Percentiles rank a stretch among this genome's conserved stretches.
Evolutionary conservation across 2,797 vertebrate species (phyloP).

Genomic region (Amblyraja radiata): DNA sequence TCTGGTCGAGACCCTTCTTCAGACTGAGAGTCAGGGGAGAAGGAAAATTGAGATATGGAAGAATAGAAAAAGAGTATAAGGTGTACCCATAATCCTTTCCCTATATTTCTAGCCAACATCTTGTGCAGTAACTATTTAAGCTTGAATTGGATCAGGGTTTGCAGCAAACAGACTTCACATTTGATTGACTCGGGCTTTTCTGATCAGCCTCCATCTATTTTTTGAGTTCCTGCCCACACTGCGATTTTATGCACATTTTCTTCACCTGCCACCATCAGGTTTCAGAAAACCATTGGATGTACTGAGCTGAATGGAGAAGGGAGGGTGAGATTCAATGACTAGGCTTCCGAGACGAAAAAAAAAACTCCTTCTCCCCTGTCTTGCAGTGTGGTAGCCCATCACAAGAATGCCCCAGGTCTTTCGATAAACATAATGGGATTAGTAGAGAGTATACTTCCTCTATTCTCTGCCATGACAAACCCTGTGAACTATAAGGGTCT

Average conservation of each 20-base stretch:
- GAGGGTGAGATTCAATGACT: not conserved
- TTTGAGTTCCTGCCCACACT: not conserved
- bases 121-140: not conserved
- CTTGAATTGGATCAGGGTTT: not conserved
- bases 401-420: not conserved
- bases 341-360: not conserved
- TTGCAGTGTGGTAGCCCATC: not conserved
- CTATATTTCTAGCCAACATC: no score
- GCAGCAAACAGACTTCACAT: not conserved
- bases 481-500: not conserved
- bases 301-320: not conserved
- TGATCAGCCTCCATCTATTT: not conserved
- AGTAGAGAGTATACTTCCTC: not conserved
- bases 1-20: no score
- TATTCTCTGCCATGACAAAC: not conserved
- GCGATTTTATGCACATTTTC: not conserved
- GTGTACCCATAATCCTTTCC: not conserved
- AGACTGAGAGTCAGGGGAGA: no score
- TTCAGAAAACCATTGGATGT: no score
- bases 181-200: not conserved
- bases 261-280: not conserved
- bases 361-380: not conserved
- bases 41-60: no score
- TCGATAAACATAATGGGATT: not conserved
- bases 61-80: no score